Evolutionary conservation across 1,140 invertebrate genomes (phyloP), one percentile per base, ranked within the genome.

Genomic region (Chrysopa pallens): DNA sequence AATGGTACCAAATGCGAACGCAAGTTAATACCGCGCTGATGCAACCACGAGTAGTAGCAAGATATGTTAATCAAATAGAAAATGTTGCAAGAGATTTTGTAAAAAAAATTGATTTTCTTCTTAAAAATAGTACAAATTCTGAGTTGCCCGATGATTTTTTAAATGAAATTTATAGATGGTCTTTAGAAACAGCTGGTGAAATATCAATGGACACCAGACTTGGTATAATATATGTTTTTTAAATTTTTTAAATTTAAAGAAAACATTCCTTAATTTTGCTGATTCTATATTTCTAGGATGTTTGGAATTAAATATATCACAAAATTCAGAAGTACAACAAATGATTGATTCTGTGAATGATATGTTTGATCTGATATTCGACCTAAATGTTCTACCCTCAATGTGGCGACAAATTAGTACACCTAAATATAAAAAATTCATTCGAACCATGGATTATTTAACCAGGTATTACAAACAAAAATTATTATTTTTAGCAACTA

Each of bases 331-430:
- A 17, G 52, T 57, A 9, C 39, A 50, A 17, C 33, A 46, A 13
- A 58, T 68, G 47, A 64, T 67, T 36, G 14, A 51, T 13, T 49
- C 56, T 0, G 54, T 60, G 0, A 51, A 55, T 31, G 46, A 54
- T 7, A 44, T 66, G 5, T 62, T 69, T 50, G 44, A 56, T 8
- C 44, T 54, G 1, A 48, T 57, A 33, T 49, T 53, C 6, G 43
- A 51, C 27, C 46, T 66, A 6, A 61, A 61, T 42, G 48, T 59
- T 36, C 43, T 51, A 14, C 44, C 54, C 40, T 58, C 56, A 8
- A 29, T 47, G 36, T 67, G 61, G 61, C 60, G 56, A 46, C 49
- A 49, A 6, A 44, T 54, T 11, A 23, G 45, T 29, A 63, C 62
- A 0, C 39, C 43, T n/a, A 31, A 53, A 1, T 64, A 55, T 45